Evolutionary conservation across 2,797 vertebrate genomes (phyloP), one percentile per base, ranked within the genome.

Genomic region (Pangasius mekongensis): DNA sequence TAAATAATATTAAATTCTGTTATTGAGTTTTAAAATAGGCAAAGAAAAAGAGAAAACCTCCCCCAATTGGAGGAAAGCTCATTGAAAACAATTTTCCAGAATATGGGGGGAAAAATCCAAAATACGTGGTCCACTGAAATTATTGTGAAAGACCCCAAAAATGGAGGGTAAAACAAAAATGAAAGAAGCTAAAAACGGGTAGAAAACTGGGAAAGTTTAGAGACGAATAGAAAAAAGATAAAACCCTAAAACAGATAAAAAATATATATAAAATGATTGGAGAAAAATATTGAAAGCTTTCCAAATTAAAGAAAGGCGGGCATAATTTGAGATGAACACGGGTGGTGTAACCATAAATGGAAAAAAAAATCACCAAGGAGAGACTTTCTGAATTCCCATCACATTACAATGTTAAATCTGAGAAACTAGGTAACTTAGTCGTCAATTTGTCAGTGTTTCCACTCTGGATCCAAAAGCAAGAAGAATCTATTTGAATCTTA

Each of bases 401-500:
- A 33, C 76, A 56, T 78, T 56, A 33, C 16, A 0, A 14, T 27
- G 56, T 82, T 60, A 39, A 60, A 82, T 43, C 56, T 9, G 47
- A 60, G 56, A 56, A 33, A 7, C 7, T 54, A 1, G 1, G 3
- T 49, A 30, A 56, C 16, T 5, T 27, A 74, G 43, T 47, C 39
- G 16, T 30, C 47, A 16, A 6, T 81, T 58, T 81, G 77, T 24
- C 54, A 13, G 77, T 56, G 77, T 80, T 80, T 58, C 30, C 60
- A 22, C 22, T 14, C n/a, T 10, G 49, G n/a, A 47, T 43, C 62
- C 90, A 86, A 93, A 89, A 91, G 90, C 91, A 87, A 84, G 85
- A 83, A 88, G 88, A 92, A 93, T 92, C 88, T 89, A 69, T 91
- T 90, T 78, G 87, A 83, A 90, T 92, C 88, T 87, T 78, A 5